A percentile compares a stretch with the other conserved stretches of the same genome.
These are phyloP conservation scores for Hybognathus amarus DNA, from an alignment of 2,797 vertebrate species.

Conservation along the genomic window DNA sequence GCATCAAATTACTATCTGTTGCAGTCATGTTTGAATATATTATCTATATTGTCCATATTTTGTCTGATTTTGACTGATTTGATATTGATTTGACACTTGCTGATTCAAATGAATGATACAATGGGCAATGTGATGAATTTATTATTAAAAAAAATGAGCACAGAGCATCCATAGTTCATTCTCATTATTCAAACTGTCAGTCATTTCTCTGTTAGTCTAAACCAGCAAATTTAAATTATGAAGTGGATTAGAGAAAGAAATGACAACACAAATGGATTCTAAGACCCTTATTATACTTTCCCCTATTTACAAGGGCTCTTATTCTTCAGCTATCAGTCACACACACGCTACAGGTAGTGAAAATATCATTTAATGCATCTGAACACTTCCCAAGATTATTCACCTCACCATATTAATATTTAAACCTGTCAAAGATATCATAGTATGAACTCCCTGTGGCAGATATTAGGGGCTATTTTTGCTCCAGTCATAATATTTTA, in stretches of 20 bases:
- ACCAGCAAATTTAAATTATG: slow-evolving; percentile 33
- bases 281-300: slow-evolving; percentile 37
- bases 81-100: slow-evolving; percentile 14
- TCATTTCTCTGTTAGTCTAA: slow-evolving; percentile 14
- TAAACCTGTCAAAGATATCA: slow-evolving; percentile 60
- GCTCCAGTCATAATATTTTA: slow-evolving; percentile 61
- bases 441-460: slow-evolving; percentile 61
- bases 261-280: slow-evolving; percentile 43
- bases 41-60: too few relatives aligned
- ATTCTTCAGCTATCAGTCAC: slow-evolving; percentile 1
- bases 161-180: slow-evolving; percentile 15
- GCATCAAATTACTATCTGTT: neutral
- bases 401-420: slow-evolving; percentile 61
- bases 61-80: slow-evolving; percentile 3
- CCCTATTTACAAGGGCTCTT: slow-evolving; percentile 12
- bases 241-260: slow-evolving; percentile 36
- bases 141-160: slow-evolving; percentile 11
- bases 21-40: too few relatives aligned
- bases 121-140: slow-evolving; percentile 1
- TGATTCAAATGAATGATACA: slow-evolving; percentile 16
- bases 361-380: slow-evolving; percentile 57
- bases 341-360: slow-evolving; percentile 23
- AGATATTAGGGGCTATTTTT: slow-evolving; percentile 65
- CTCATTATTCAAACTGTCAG: slow-evolving; percentile 51
- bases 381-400: slow-evolving; percentile 57